Evolutionary conservation across 2,888 invertebrate genomes (phyloP), one percentile per base, ranked within the genome.

Genomic region (Melieria omissa): DNA sequence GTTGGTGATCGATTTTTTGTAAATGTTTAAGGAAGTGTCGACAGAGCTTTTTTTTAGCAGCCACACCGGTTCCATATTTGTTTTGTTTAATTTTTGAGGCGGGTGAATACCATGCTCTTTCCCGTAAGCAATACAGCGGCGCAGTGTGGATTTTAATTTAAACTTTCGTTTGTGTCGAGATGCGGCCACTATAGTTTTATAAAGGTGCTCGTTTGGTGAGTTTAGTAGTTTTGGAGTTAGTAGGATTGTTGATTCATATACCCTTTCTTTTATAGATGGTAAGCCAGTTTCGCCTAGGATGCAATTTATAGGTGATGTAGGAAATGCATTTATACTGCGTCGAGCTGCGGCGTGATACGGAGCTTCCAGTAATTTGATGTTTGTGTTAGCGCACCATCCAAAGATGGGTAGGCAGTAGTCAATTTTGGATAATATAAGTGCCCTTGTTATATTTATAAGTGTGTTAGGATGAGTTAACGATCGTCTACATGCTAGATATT

Each of bases 321-420:
- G 61, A 49, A 69, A 69, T n/a, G 55, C 63, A 14, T 14, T 63
- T 10, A 70, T 70, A 12, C 55, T 62, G 14, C 69, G 52, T 14
- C 69, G 42, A 12, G 10, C 46, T 41, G 60, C 67, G 14, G 49
- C 5, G 42, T 68, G 67, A 41, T 60, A 68, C 16, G 61, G 45
- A 55, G 65, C 44, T 29, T 65, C 10, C 7, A 55, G 44, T 5
- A 6, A 55, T 16, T 65, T 65, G n/a, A 55, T 41, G 14, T 65
- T 54, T 4, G 55, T 44, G 8, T 65, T 65, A 14, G 65, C 65
- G 42, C 54, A 54, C 54, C 55, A 54, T 54, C 65, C 65, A 54
- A n/a, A 65, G n/a, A 65, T 55, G 16, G 42, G 54, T 45, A 54
- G 54, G 5, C 54, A 54, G 44, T 54, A 65, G 55, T 54, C 65